Conservation (phyloP, 2,888 invertebrate genomes). For the Drosophila neonasuta region DNA sequence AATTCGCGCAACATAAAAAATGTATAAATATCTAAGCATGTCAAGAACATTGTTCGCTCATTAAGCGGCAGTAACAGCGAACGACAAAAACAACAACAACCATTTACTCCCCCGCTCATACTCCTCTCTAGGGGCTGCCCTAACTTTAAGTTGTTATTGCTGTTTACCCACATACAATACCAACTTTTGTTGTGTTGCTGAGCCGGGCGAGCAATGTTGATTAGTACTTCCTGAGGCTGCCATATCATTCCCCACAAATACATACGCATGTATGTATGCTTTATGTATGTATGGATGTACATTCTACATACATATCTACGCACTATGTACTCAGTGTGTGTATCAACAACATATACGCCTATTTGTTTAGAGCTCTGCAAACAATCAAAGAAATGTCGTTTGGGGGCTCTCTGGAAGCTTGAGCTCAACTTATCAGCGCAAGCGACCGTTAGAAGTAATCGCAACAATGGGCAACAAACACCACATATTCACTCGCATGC, state of each 20-base stretch:
- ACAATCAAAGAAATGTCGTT: constrained; percentile 51
- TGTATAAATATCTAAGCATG: constrained; percentile 65
- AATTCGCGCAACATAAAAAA: constrained; percentile 40
- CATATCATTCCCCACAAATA: constrained; percentile 55
- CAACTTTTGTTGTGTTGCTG: constrained; percentile 62
- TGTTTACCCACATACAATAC: constrained; percentile 58
- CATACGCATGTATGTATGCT: constrained; percentile 11
- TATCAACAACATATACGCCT: constrained; percentile 30
- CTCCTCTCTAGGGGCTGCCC: not conserved
- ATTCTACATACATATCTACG: not conserved
- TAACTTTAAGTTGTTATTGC: constrained; percentile 32
- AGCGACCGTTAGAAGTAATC: constrained; percentile 49
- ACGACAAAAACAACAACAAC: constrained; percentile 32
- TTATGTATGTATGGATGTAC: constrained; percentile 6
- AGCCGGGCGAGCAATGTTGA: constrained; percentile 60
- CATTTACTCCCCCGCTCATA: constrained; percentile 4
- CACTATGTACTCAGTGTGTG: constrained; percentile 23
- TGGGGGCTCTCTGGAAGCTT: constrained; percentile 33
- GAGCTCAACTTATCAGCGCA: constrained; percentile 47
- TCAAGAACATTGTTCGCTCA: constrained; percentile 76
- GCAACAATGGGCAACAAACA: constrained; percentile 11
- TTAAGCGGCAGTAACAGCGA: constrained; percentile 44
- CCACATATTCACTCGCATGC: not conserved
- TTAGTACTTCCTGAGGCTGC: constrained; percentile 77
- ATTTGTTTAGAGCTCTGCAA: constrained; percentile 56